A percentile compares a stretch with the other conserved stretches of the same genome.
Evolutionary conservation across 2,113 vertebrate species (phyloP).

Genomic region (Nesoenas mayeri): DNA sequence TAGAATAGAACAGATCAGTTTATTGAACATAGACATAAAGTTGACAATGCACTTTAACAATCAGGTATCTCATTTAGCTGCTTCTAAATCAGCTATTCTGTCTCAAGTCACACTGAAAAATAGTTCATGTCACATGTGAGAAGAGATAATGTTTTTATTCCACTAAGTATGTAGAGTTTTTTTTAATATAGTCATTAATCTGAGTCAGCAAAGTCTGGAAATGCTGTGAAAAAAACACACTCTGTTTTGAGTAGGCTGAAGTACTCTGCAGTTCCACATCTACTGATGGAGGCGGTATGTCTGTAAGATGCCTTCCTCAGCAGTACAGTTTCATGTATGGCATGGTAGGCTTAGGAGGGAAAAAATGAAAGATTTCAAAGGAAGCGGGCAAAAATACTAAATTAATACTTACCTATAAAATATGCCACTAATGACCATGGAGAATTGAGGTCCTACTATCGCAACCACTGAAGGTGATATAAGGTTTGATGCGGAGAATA

Average conservation of each 20-base stretch:
- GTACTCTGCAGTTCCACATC: neutral
- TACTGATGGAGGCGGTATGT: neutral
- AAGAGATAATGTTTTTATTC: neutral
- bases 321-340: neutral
- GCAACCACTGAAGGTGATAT: conserved; percentile 92
- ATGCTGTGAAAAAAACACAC: neutral
- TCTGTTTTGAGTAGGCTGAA: neutral
- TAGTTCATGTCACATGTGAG: neutral
- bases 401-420: conserved; percentile 88
- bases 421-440: conserved; percentile 91
- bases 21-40: conserved; percentile 19
- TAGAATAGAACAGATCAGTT: conserved; percentile 74
- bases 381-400: neutral
- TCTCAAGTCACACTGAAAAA: neutral
- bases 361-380: neutral
- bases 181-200: neutral
- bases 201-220: neutral
- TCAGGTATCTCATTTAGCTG: neutral
- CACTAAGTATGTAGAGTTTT: neutral
- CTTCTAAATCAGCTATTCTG: neutral
- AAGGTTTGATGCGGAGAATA: conserved; percentile 94
- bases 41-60: neutral
- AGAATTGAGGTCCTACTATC: conserved; percentile 87
- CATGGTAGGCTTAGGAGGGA: neutral
- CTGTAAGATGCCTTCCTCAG: neutral